Conservation (phyloP, 2,888 invertebrate genomes). For the Cyrtodaria siliqua region DNA sequence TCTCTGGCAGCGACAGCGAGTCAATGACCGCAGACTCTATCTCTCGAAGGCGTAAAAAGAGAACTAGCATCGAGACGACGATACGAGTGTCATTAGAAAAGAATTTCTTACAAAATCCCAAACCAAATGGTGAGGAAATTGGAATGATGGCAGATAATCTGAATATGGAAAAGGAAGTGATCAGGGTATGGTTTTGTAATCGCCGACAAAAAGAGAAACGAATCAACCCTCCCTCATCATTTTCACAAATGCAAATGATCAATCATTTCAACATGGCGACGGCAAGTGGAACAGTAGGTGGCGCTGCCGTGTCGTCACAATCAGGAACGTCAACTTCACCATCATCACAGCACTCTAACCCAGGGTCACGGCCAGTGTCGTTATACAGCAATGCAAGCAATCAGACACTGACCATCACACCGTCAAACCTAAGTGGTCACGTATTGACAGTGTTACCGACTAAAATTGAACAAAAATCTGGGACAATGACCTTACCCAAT, state of each 20-base stretch:
- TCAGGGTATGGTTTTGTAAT: conserved; percentile 87
- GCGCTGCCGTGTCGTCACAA: background rate
- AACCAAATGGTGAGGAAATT: conserved; percentile 98
- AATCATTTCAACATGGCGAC: conserved; percentile 46
- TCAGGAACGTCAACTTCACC: background rate
- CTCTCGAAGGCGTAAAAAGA: conserved; percentile 97
- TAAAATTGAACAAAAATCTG: conserved; percentile 19
- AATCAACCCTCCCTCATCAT: conserved; percentile 94
- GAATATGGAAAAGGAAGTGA: conserved; percentile 99
- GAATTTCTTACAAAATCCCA: conserved; percentile 97
- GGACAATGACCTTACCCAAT: background rate
- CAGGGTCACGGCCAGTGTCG: background rate
- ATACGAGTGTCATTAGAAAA: conserved; percentile 97
- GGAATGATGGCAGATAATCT: conserved; percentile 95
- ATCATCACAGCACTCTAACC: background rate
- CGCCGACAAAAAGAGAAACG: conserved; percentile 98
- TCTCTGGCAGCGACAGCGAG: conserved; percentile 64
- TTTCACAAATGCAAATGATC: conserved; percentile 56
- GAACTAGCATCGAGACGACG: conserved; percentile 97
- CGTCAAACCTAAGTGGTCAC: conserved; percentile 42
- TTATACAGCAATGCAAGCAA: background rate
- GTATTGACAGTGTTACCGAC: conserved; percentile 46
- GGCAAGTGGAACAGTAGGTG: background rate
- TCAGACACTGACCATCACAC: conserved; percentile 41
- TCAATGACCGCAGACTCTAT: conserved; percentile 78